Evolutionary conservation across 2,888 invertebrate species (phyloP).

Genomic region (Spodoptera exigua): DNA sequence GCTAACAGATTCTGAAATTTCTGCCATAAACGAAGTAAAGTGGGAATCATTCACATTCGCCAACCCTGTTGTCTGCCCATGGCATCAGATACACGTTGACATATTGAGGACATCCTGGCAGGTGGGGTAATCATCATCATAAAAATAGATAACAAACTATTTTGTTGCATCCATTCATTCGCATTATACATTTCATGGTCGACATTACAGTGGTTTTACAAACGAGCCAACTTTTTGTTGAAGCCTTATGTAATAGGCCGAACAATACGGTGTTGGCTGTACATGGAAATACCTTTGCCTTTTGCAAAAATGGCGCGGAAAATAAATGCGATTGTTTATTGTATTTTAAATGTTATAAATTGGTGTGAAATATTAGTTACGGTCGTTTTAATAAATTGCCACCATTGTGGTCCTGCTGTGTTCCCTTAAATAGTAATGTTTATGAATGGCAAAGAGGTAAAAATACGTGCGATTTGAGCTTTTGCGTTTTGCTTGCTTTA

Average conservation of each 20-base stretch:
- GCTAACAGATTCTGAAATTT: too few species aligned
- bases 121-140: constrained; percentile 65
- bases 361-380: constrained; percentile 18
- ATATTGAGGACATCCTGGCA: constrained; percentile 75
- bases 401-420: neutral
- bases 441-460: too few species aligned
- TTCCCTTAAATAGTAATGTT: too few species aligned
- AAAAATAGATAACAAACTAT: constrained; percentile 58
- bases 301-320: constrained; percentile 23
- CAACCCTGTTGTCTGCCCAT: constrained; percentile 53
- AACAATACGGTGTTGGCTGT: constrained; percentile 38
- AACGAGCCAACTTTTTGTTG: constrained; percentile 31
- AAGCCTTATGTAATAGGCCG: constrained; percentile 37
- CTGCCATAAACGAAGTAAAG: too few species aligned
- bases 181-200: constrained; percentile 58
- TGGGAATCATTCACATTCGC: constrained; percentile 1
- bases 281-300: constrained; percentile 6
- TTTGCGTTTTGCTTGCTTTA: too few species aligned
- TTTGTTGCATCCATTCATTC: constrained; percentile 44
- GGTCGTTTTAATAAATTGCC: constrained; percentile 17
- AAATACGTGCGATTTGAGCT: too few species aligned
- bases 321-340: constrained; percentile 24
- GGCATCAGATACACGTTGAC: constrained; percentile 59
- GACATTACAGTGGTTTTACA: constrained; percentile 25
- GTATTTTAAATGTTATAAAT: too few species aligned